Base-by-base conservation (phyloP, 2,113 vertebrate genomes). In the Pelecanus crispus region DNA sequence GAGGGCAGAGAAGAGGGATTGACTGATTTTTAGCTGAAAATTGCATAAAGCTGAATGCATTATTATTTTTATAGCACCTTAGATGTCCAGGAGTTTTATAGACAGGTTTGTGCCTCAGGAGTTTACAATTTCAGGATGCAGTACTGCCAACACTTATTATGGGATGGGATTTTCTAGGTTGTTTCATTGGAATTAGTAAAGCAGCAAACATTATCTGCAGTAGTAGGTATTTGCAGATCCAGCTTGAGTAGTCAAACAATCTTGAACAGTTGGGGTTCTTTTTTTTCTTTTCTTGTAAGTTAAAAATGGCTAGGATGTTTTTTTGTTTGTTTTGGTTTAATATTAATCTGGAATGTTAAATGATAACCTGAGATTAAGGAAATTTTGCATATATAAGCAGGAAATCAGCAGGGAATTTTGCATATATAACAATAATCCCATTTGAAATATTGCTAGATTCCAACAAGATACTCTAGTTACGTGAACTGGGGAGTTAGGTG, bases 51-150 rank as follows among this genome's bases (percentile, higher is more conserved):
- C 91, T 73, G 85, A 91, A 86, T 90, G 62, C 81, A 88, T 95
- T 92, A 91, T 92, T 97, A 80, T 94, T 95, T 96, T 96, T 91
- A 88, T 80, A 85, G 74, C 86, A 81, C 45, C 86, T 88, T 90
- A 82, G 78, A 85, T 94, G 86, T 95, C 89, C 87, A 93, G 26
- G 63, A 91, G 38, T 89, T 95, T 96, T 95, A 94, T 59, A 91
- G 84, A 92, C 91, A 95, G 92, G 21, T 92, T 92, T 80, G 71
- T 94, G 92, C 92, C 86, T 95, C 26, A 2, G 74, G 93, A 95
- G 49, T 94, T 94, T 91, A 90, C 67, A 65, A 13, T 93, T 91
- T 95, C 71, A 86, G 47, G 38, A 85, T 91, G 63, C 36, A 15
- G 32, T 83, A 32, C 71, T 95, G 81, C 78, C 87, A 83, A 1